Percentiles rank a stretch among this genome's conserved stretches.
phyloP scores from a whole-genome alignment of 1,140 invertebrate species.

The Drusus annulatus region DNA sequence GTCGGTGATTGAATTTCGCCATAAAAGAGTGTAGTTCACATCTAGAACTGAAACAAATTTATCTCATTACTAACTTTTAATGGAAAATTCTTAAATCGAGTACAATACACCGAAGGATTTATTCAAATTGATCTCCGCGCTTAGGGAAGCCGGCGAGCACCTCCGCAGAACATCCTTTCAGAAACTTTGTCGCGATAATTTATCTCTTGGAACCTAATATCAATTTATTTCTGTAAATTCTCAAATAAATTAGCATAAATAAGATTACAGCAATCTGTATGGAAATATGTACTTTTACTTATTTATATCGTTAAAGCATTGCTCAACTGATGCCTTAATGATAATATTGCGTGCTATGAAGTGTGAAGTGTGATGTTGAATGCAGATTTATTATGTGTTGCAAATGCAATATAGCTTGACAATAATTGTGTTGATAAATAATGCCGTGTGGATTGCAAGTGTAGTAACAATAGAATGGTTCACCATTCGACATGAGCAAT shows the following conservation, averaged over 20 bases:
- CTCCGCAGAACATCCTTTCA: no score
- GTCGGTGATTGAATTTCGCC: conserved; percentile 12
- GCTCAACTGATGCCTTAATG: not conserved
- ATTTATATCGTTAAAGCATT: no score
- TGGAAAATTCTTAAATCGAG: conserved; percentile 36
- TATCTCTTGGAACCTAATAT: no score
- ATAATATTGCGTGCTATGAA: not conserved
- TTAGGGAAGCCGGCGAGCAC: not conserved
- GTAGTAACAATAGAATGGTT: conserved; percentile 27
- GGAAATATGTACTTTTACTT: no score
- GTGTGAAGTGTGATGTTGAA: not conserved
- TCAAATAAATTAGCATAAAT: no score
- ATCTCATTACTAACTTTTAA: conserved; percentile 33
- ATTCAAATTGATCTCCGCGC: conserved; percentile 14
- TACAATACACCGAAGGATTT: conserved; percentile 4
- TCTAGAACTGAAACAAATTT: conserved; percentile 9
- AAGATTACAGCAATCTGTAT: no score
- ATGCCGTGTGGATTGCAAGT: not conserved
- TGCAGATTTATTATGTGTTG: not conserved
- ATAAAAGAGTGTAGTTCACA: conserved; percentile 24
- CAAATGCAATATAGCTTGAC: not conserved
- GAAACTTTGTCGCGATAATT: not conserved
- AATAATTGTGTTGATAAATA: not conserved
- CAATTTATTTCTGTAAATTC: no score
- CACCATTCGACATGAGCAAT: conserved; percentile 34